phyloP scores from a whole-genome alignment of 2,888 invertebrate species.

The Harpalus rufipes region DNA sequence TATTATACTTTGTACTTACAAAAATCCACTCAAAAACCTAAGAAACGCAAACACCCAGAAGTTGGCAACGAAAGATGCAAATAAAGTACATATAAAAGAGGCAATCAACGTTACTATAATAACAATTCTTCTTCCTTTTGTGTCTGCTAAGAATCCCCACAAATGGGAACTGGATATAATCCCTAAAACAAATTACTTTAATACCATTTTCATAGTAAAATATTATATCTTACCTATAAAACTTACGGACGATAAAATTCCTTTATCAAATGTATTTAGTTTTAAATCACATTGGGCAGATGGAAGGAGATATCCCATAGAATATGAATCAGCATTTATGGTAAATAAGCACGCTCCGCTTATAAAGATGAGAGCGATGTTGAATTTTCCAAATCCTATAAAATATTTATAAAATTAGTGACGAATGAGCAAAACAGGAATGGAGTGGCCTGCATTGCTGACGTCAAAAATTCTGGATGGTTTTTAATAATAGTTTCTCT shows the following conservation, averaged over 20 bases:
- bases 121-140: constrained; percentile 69
- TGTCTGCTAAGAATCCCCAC: constrained; percentile 71
- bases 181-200: constrained; percentile 59
- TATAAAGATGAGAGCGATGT: constrained; percentile 68
- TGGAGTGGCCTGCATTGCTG: too few relatives aligned
- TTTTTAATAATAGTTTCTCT: too few relatives aligned
- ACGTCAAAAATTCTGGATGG: too few relatives aligned
- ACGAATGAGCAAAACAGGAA: neutral
- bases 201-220: neutral
- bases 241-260: constrained; percentile 69
- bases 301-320: constrained; percentile 69
- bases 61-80: constrained; percentile 67
- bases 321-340: constrained; percentile 69
- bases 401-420: neutral
- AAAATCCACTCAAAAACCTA: constrained; percentile 69
- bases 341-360: constrained; percentile 69
- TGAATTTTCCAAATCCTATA: constrained; percentile 70
- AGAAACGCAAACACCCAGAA: constrained; percentile 69
- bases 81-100: constrained; percentile 67
- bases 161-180: constrained; percentile 68
- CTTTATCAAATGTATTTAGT: constrained; percentile 69
- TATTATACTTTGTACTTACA: constrained; percentile 65
- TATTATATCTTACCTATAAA: constrained; percentile 66
- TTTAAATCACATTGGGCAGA: constrained; percentile 70
- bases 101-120: constrained; percentile 68